These are phyloP conservation scores for Phoxinus phoxinus DNA, from an alignment of 2,113 vertebrate species.

Conservation along the genomic window DNA sequence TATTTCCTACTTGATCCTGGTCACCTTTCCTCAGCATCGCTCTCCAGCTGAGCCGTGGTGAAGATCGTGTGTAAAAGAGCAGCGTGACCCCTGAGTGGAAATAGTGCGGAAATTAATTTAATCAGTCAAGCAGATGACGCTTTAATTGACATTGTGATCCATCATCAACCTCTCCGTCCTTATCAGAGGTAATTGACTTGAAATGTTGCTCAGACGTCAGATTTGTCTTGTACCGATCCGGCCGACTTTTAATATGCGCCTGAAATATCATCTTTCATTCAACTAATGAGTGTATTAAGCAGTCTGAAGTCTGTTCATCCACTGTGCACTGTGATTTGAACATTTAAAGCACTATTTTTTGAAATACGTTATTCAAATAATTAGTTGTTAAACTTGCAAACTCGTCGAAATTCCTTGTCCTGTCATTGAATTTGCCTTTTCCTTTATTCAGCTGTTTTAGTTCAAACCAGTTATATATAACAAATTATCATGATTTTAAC, in stretches of 20 bases:
- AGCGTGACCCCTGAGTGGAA: background rate
- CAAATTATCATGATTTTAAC: no score
- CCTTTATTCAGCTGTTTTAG: no score
- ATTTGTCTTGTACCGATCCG: slow-evolving; percentile 21
- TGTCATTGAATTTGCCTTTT: no score
- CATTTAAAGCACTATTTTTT: no score
- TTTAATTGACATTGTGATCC: slow-evolving; percentile 43
- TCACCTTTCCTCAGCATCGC: slow-evolving; percentile 6
- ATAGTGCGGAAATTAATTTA: slow-evolving; percentile 14
- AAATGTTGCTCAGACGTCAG: slow-evolving; percentile 26
- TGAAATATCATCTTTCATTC: slow-evolving; percentile 19
- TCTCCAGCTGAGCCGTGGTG: background rate
- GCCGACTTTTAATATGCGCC: background rate
- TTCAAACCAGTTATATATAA: no score
- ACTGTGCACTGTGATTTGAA: background rate
- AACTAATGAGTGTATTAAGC: background rate
- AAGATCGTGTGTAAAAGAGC: background rate
- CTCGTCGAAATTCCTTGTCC: no score
- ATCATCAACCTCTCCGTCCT: slow-evolving; percentile 38
- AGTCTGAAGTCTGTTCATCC: background rate
- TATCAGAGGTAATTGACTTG: slow-evolving; percentile 34
- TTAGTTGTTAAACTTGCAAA: no score
- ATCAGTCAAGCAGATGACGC: slow-evolving; percentile 34
- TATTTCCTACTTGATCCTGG: background rate
- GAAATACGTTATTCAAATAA: no score